Conservation (phyloP, 2,797 vertebrate genomes). For the Coregonus sp. region DNA sequence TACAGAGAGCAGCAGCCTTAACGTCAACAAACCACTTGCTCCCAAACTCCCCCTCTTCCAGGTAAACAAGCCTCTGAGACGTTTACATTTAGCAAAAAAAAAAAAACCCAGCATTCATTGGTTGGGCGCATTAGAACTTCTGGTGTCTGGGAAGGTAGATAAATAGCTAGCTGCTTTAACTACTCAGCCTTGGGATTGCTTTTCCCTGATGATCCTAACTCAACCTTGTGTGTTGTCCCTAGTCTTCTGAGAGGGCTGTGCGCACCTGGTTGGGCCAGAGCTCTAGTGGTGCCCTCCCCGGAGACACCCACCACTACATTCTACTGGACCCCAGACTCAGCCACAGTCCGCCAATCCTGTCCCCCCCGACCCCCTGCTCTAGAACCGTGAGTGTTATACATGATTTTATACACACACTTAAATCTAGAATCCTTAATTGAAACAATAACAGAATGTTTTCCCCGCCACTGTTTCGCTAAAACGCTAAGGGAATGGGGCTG, state of each 20-base stretch:
- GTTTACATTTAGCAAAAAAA: neutral
- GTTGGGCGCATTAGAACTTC: neutral
- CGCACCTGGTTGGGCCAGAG: conserved; percentile 79
- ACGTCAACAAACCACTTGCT: conserved; percentile 71
- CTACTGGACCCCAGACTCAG: conserved; percentile 72
- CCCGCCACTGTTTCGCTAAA: no score
- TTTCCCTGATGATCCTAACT: neutral
- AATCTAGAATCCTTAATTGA: neutral
- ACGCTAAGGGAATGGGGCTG: no score
- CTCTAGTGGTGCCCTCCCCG: conserved; percentile 88
- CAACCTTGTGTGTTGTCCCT: conserved; percentile 14
- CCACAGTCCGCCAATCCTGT: conserved; percentile 55
- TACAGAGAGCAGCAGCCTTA: conserved; percentile 82
- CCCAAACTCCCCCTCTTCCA: conserved; percentile 87
- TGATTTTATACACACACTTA: no score
- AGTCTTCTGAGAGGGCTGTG: conserved; percentile 74
- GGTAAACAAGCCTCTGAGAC: conserved; percentile 64
- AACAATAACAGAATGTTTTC: no score
- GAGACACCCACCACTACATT: conserved; percentile 87
- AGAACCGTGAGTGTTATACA: conserved; percentile 76
- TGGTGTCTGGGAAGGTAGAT: no score
- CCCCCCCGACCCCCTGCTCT: conserved; percentile 74
- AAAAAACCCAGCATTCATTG: neutral
- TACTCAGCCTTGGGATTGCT: neutral
- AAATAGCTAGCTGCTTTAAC: no score